phyloP scores from a whole-genome alignment of 2,888 invertebrate genomes.

The Reticulitermes lucifugus region DNA sequence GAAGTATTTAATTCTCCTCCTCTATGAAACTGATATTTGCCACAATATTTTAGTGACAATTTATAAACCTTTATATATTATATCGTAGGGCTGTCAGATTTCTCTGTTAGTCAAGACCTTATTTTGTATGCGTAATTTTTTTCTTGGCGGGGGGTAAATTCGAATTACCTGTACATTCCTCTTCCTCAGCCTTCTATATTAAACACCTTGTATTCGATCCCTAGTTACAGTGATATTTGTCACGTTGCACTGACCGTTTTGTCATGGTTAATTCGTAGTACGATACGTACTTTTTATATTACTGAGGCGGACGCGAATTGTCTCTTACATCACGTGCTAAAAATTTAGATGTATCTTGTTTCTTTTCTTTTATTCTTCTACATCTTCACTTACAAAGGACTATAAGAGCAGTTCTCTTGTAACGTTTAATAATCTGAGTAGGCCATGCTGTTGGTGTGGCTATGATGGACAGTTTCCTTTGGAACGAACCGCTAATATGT shows the following conservation, averaged over 20 bases:
- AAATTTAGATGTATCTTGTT: not conserved
- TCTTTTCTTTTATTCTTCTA: not conserved
- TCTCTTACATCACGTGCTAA: conserved; percentile 13
- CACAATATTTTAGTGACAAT: no score
- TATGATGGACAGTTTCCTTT: conserved; percentile 5
- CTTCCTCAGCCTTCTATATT: not conserved
- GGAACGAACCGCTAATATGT: conserved; percentile 33
- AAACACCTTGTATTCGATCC: not conserved
- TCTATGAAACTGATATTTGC: no score
- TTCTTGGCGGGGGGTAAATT: not conserved
- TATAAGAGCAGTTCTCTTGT: not conserved
- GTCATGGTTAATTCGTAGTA: not conserved
- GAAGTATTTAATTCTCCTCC: no score
- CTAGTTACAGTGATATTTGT: not conserved
- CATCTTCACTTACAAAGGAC: conserved; percentile 13
- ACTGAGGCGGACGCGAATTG: not conserved
- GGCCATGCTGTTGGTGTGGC: not conserved
- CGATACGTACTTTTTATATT: not conserved
- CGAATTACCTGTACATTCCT: not conserved
- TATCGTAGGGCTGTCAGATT: no score
- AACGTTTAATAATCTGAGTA: conserved; percentile 5
- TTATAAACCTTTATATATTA: no score
- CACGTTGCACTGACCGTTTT: not conserved
- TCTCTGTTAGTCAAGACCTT: no score
- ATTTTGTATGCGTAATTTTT: no score